These are phyloP conservation scores for Drosophila pseudoobscura DNA, from an alignment of 1,140 invertebrate genomes.

Conservation along the genomic window DNA sequence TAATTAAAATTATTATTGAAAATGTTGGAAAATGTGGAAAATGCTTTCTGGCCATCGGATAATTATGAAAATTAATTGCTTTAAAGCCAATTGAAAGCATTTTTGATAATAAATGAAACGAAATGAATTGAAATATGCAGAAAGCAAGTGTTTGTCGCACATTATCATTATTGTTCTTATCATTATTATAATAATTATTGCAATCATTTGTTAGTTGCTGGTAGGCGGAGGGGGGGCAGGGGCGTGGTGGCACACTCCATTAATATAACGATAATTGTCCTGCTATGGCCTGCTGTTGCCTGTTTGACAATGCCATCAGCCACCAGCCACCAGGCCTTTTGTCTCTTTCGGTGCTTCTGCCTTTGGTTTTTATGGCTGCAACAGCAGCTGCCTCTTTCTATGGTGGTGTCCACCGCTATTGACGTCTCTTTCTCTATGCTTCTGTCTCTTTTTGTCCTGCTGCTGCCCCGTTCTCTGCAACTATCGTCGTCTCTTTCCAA, in stretches of 20 bases:
- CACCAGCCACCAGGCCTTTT: too few relatives aligned
- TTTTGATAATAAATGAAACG: constrained; percentile 63
- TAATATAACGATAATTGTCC: constrained; percentile 45
- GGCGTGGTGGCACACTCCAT: constrained; percentile 29
- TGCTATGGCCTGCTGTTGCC: constrained; percentile 1
- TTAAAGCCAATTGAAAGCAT: constrained; percentile 45
- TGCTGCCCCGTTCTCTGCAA: background rate
- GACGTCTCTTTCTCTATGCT: too few relatives aligned
- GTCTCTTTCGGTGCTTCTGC: too few relatives aligned
- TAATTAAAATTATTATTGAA: constrained; percentile 69
- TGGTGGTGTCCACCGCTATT: too few relatives aligned
- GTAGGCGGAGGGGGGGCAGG: too few relatives aligned
- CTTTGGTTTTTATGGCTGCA: too few relatives aligned
- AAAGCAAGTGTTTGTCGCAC: constrained; percentile 9
- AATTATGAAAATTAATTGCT: constrained; percentile 69
- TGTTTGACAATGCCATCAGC: constrained; percentile 13
- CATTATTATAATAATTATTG: constrained; percentile 34
- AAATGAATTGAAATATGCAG: constrained; percentile 55
- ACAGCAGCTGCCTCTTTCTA: too few relatives aligned
- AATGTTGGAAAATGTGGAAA: constrained; percentile 2
- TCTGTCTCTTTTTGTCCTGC: background rate
- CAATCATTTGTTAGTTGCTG: constrained; percentile 12
- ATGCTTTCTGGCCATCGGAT: constrained; percentile 2
- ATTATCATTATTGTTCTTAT: constrained; percentile 27
- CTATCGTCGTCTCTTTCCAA: too few relatives aligned